Evolutionary conservation across 2,797 vertebrate species (phyloP), one percentile per base, ranked within the genome.

Genomic region (Selene dorsalis): DNA sequence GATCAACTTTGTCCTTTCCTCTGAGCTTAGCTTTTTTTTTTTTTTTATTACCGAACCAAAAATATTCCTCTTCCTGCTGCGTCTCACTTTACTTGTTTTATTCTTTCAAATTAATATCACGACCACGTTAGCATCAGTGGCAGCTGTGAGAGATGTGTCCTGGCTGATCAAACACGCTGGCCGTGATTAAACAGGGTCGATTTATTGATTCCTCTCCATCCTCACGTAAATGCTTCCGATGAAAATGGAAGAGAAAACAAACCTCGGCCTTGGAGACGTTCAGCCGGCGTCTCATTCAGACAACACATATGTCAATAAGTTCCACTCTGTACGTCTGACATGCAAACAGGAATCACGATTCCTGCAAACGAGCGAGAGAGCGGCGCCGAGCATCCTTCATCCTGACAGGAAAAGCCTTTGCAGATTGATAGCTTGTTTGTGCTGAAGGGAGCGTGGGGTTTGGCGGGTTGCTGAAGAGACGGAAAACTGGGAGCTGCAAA

Each of bases 391-490:
- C 83, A 81, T 87, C 74, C 57, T 78, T 89, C 79, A 84, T 84
- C 47, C 59, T 79, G 87, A 88, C 82, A 86, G 48, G 73, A 57
- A 79, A 79, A 80, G 63, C 77, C 65, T 63, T 41, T 2, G 64
- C 69, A 83, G 88, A 88, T 85, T 88, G 82, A 88, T 84, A 82
- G 80, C 79, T 84, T 85, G 79, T 90, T 90, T 89, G 77, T 91
- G 79, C 83, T 58, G 70, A 87, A 41, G 63, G 76, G 71, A 73
- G 69, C 47, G 6, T 4, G 43, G 73, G 67, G 55, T 72, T 75
- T 75, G 5, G 12, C 52, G 76, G 67, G 26, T 43, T 70, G 83
- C 75, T 69, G 77, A 73, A 35, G 68, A 85, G 64, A 85, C 39
- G 79, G 50, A 74, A 80, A 80, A 80, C 20, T 2, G 52, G 48